Conservation (phyloP, 2,888 invertebrate genomes). For the Drosophila histrio region DNA sequence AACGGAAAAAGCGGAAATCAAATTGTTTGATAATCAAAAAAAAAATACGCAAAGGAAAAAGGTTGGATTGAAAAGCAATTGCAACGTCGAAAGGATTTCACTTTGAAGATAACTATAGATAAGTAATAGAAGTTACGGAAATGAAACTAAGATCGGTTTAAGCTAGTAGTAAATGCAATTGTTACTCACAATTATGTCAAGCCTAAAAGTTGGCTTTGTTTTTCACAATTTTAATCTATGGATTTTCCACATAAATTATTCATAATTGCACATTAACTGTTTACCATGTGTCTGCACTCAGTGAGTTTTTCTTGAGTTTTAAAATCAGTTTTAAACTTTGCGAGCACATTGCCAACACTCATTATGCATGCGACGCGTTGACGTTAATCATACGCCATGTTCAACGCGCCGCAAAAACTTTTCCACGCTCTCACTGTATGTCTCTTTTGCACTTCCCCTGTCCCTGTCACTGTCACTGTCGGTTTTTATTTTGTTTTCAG, state of each 20-base stretch:
- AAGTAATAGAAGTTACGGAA: not conserved
- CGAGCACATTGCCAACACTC: conserved; percentile 23
- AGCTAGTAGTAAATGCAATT: not conserved
- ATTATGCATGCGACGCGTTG: conserved; percentile 68
- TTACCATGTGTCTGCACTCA: not conserved
- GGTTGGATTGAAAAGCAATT: conserved; percentile 56
- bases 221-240: conserved; percentile 2
- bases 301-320: not conserved
- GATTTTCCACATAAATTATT: conserved; percentile 31
- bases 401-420: conserved; percentile 49
- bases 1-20: conserved; percentile 45
- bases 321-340: not conserved
- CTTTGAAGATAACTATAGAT: not conserved
- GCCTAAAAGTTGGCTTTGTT: not conserved
- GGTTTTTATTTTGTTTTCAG: conserved; percentile 19
- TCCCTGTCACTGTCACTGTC: not conserved
- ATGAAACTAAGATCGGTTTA: not conserved
- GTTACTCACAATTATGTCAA: not conserved
- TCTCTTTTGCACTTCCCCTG: not conserved
- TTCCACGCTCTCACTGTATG: not conserved
- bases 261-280: conserved; percentile 39
- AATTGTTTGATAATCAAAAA: conserved; percentile 53
- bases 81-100: conserved; percentile 23
- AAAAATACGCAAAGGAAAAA: conserved; percentile 7
- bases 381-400: conserved; percentile 77